Conservation (phyloP, 2,888 invertebrate species). For the Trachelus stipa region DNA sequence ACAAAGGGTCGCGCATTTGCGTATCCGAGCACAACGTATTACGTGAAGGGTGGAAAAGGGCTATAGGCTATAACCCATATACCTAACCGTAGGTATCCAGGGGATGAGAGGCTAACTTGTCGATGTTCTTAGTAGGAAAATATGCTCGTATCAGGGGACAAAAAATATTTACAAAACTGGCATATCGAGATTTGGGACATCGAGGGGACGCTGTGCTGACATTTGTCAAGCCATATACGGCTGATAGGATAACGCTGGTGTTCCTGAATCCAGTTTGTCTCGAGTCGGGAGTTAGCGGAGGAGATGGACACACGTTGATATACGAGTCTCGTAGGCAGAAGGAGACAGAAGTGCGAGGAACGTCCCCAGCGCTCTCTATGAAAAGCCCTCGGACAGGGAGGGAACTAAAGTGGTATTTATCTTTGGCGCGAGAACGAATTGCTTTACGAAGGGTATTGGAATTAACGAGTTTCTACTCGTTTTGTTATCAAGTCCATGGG, state of each 20-base stretch:
- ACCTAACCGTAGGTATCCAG: not conserved
- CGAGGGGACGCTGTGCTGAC: not conserved
- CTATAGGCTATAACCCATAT: not conserved
- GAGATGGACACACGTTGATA: not conserved
- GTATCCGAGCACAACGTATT: not conserved
- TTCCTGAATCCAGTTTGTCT: not conserved
- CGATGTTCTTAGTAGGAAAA: not conserved
- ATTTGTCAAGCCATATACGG: not conserved
- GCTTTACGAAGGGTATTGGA: not conserved
- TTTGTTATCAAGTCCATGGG: not conserved
- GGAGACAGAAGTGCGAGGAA: not conserved
- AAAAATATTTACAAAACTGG: not conserved
- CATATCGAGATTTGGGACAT: not conserved
- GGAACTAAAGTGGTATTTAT: not conserved
- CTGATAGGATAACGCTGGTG: not conserved
- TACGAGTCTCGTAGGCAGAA: not conserved
- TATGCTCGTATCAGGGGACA: not conserved
- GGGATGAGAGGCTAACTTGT: not conserved
- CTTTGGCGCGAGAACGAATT: not conserved
- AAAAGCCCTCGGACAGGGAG: not conserved
- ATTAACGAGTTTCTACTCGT: not conserved
- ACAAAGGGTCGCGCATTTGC: slow-evolving; percentile 3
- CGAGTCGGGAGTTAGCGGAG: not conserved
- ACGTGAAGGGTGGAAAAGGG: not conserved
- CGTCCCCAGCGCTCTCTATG: not conserved